Evolutionary conservation across 2,797 vertebrate genomes (phyloP), one percentile per base, ranked within the genome.

Genomic region (Alca torda): DNA sequence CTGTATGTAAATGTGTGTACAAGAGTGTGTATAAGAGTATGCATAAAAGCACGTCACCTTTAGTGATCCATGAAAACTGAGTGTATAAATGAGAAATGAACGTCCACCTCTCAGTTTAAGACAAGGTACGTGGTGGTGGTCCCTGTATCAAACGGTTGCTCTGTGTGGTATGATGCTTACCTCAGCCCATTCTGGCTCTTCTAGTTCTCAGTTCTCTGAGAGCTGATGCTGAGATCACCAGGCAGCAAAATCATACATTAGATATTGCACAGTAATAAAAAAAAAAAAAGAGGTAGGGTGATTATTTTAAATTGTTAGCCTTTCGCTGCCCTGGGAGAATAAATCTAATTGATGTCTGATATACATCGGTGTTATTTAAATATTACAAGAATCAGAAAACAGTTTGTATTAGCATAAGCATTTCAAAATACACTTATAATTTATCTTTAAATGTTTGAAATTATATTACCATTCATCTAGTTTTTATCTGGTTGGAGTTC

Each of bases 291-390:
- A 90, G 20, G 35, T 39, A 80, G 50, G 67, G 45, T 80, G 94
- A 95, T 95, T 82, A 83, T 87, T 95, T 95, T 60, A 77, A 96
- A 92, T 89, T 64, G 77, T 70, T 74, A 92, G 46, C 56, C 77
- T 95, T 79, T 53, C 60, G 48, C 31, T 63, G 70, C 95, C 77
- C 43, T 1, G 2, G 77, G 54, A 84, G 25, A 92, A 87, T 57
- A 51, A 74, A 89, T 74, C 37, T 94, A 90, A 88, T 77, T 95
- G 80, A 65, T 64, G 72, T 31, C 60, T 89, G 86, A 96, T 88
- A 93, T 14, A 63, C 63, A 95, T 88, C 10, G 5, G 30, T 82
- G 53, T 61, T 80, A 74, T 84, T 93, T 89, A 93, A 88, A 93
- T 84, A 84, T 45, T 94, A 91, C n/a, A 87, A 88, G 67, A 93